Evolutionary conservation across 2,113 vertebrate species (phyloP).

Genomic region (Caranx ignobilis): DNA sequence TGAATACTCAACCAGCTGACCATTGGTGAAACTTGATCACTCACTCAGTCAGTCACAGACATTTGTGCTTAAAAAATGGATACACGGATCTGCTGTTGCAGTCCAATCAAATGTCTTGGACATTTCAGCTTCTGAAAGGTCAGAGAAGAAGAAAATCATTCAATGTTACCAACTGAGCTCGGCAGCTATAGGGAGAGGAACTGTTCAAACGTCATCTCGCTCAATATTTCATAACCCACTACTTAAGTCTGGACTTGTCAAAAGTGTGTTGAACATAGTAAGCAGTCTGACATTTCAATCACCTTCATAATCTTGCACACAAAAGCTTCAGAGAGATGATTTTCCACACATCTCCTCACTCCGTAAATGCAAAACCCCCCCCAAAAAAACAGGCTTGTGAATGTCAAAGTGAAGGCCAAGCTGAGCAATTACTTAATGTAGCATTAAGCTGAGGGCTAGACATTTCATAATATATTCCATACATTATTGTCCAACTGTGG

Average conservation of each 20-base stretch:
- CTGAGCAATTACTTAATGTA: not conserved
- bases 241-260: not conserved
- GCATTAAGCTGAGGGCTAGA: not conserved
- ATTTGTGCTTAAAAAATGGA: too few species aligned
- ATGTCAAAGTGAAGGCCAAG: not conserved
- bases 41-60: too few species aligned
- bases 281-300: not conserved
- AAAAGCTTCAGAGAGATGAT: not conserved
- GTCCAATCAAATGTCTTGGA: not conserved
- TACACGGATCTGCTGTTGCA: not conserved
- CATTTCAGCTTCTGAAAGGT: not conserved
- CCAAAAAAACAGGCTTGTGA: not conserved
- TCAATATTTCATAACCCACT: not conserved
- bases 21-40: too few species aligned
- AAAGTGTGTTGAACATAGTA: not conserved
- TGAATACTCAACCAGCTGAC: too few species aligned
- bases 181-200: not conserved
- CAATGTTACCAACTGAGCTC: not conserved
- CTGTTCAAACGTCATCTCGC: not conserved
- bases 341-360: not conserved
- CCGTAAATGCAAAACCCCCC: not conserved
- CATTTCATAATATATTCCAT: not conserved
- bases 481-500: not conserved
- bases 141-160: not conserved
- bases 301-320: not conserved